A percentile compares a stretch with the other conserved stretches of the same genome.
Conservation (phyloP, 2,797 vertebrate species). For the Pseudomugil tenellus region DNA sequence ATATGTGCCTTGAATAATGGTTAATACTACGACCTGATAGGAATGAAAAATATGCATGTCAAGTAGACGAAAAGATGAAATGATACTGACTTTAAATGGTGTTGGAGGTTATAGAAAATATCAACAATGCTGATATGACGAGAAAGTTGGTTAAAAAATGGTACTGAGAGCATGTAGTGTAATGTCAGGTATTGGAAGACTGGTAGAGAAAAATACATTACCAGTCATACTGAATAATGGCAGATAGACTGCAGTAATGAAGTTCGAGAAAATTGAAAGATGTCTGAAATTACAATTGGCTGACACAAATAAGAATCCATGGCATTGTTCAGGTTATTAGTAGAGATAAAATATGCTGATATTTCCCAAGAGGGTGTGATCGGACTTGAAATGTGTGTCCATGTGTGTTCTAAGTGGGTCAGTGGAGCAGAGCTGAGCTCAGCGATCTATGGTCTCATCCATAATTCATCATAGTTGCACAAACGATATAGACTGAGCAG, state of each 20-base stretch:
- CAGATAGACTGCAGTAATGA: neutral
- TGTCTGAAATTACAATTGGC: conserved; percentile 30
- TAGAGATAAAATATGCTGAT: conserved; percentile 43
- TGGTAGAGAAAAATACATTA: neutral
- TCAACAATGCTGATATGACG: conserved; percentile 12
- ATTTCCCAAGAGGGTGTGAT: conserved; percentile 56
- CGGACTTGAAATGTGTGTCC: conserved; percentile 58
- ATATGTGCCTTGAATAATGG: no score
- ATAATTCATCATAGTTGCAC: conserved; percentile 74
- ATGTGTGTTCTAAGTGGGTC: conserved; percentile 72
- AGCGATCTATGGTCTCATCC: conserved; percentile 77
- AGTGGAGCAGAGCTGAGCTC: conserved; percentile 76
- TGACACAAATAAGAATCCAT: conserved; percentile 32
- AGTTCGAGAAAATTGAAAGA: conserved; percentile 10
- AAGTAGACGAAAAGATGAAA: conserved; percentile 21
- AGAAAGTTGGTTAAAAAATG: conserved; percentile 5
- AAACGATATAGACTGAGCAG: conserved; percentile 60
- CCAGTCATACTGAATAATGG: neutral
- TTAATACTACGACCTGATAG: conserved; percentile 13
- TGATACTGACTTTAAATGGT: neutral
- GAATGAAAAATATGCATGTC: conserved; percentile 15
- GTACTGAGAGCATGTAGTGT: neutral
- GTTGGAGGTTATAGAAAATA: conserved; percentile 6
- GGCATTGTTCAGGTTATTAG: conserved; percentile 41
- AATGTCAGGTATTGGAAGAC: neutral